These are phyloP conservation scores for Montipora sp. DNA, from an alignment of 64 coral and sea anemone species.

Conservation along the genomic window DNA sequence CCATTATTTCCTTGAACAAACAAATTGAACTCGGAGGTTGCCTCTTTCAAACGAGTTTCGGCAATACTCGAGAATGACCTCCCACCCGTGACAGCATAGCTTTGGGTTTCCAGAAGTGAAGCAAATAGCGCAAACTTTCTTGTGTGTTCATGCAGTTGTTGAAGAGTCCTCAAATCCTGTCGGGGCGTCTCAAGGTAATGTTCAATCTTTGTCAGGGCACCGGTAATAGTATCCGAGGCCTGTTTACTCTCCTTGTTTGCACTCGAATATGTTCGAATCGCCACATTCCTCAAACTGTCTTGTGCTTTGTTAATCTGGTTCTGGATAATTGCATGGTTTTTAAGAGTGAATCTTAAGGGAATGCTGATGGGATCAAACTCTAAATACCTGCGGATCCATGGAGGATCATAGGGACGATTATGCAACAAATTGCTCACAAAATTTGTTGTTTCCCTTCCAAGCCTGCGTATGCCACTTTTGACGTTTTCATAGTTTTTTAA, in stretches of 20 bases:
- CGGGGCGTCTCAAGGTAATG: neutral
- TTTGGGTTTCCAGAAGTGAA: neutral
- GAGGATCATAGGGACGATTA: neutral
- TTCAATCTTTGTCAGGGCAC: neutral
- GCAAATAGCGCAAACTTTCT: neutral
- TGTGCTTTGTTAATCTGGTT: neutral
- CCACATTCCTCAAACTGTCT: neutral
- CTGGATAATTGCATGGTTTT: neutral
- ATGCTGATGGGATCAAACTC: neutral
- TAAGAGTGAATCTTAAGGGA: neutral
- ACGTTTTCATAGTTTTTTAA: constrained; percentile 6
- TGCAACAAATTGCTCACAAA: no score
- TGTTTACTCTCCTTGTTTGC: neutral
- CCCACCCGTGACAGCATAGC: neutral
- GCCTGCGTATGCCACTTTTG: neutral
- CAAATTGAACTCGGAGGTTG: neutral
- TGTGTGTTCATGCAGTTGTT: neutral
- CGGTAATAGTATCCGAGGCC: neutral
- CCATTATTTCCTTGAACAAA: neutral
- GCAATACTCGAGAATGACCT: neutral
- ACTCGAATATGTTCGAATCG: neutral
- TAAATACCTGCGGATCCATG: neutral
- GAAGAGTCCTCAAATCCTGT: neutral
- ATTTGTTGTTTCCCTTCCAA: neutral
- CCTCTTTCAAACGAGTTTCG: neutral